A percentile compares a stretch with the other conserved stretches of the same genome.
These are phyloP conservation scores for Sipha maydis DNA, from an alignment of 2,888 invertebrate species.

Conservation along the genomic window DNA sequence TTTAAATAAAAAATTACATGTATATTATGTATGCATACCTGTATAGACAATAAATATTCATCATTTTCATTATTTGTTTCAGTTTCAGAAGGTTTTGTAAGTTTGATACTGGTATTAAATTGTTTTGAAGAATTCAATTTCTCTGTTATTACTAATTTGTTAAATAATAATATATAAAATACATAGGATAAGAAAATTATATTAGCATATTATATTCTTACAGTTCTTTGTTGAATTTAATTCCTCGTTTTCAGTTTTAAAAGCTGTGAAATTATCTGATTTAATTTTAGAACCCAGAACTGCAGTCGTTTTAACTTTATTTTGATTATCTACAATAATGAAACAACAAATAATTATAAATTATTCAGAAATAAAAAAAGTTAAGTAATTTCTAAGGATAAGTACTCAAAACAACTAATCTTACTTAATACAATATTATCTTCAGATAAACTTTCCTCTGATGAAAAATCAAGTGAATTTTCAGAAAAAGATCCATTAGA, in stretches of 20 bases:
- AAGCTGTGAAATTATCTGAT: background rate
- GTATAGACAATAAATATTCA: conserved; percentile 31
- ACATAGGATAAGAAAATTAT: background rate
- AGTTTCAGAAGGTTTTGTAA: background rate
- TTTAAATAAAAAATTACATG: background rate
- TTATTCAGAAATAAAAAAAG: too few species aligned
- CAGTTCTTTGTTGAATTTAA: background rate
- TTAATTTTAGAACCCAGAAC: background rate
- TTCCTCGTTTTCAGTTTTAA: background rate
- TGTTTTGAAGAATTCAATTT: conserved; percentile 31
- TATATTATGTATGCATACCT: background rate
- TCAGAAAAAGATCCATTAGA: conserved; percentile 37
- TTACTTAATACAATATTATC: background rate
- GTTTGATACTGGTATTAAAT: background rate
- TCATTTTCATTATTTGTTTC: background rate
- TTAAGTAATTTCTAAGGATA: too few species aligned
- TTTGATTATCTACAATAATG: background rate
- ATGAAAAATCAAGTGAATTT: conserved; percentile 43
- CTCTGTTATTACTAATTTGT: conserved; percentile 2
- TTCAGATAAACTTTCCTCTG: conserved; percentile 12
- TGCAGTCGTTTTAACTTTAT: background rate
- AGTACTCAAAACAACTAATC: background rate
- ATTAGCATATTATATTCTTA: background rate
- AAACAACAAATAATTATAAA: background rate
- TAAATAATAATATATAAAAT: conserved; percentile 1